Evolutionary conservation across 2,797 vertebrate species (phyloP), one percentile per base, ranked within the genome.

Genomic region (Falco columbarius): DNA sequence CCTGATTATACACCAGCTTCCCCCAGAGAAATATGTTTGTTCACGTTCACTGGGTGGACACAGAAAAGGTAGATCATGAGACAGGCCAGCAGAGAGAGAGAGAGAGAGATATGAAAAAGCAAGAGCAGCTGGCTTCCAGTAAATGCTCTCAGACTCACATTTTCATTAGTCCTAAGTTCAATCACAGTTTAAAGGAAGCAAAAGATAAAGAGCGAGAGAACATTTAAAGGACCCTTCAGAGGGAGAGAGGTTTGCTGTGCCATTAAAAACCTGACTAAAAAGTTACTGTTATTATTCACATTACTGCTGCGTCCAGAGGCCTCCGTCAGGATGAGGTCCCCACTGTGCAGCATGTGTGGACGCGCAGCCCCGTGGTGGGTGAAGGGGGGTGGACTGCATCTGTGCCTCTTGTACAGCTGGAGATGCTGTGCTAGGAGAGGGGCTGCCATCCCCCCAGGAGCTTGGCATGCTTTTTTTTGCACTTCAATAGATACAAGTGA

Each of bases 131-230:
- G 89, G 32, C 84, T 96, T 93, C 94, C 89, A 34, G 90, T 63
- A 96, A 96, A 82, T 56, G 93, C 90, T 96, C 94, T 94, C 92
- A 89, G 90, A 61, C 76, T 96, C 90, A 79, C 82, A 94, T 96
- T 96, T 96, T 97, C 96, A 97, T 95, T 96, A 97, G 95, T n/a
- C 73, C 90, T 38, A 89, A 96, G 96, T 95, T 96, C 93, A 95
- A 96, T 96, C 95, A 91, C 71, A 76, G 62, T 89, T 94, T 96
- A 94, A 95, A 95, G 74, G 89, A 82, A 93, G 81, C 65, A 66
- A 88, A 93, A 96, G 93, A 96, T 96, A 72, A 96, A 97, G 95
- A 96, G 66, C 5, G 0, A 93, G 81, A 56, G 86, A 84, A 87
- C 16, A 3, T 83, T 87, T 87, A 83, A 93, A 89, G 75, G 84